Percentiles rank a stretch among this genome's conserved stretches.
Evolutionary conservation across 2,113 vertebrate genomes (phyloP).

Genomic region (Sapayoa aenigma): DNA sequence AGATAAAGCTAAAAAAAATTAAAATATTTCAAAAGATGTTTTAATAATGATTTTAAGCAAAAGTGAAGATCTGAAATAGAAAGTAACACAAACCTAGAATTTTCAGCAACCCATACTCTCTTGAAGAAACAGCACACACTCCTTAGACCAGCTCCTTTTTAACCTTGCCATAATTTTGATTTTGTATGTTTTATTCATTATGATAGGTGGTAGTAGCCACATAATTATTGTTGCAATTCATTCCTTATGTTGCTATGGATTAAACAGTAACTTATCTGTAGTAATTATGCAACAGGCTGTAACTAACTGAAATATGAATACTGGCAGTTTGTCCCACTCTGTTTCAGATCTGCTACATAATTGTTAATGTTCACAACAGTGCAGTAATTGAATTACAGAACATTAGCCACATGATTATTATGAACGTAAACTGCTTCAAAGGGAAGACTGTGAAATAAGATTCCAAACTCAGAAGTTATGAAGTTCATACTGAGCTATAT

Average conservation of each 20-base stretch:
- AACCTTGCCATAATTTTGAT: neutral
- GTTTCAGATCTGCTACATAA: slow-evolving; percentile 64
- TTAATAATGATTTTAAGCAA: neutral
- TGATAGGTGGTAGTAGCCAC: neutral
- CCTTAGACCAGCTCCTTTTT: neutral
- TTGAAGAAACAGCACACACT: neutral
- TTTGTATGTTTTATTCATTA: neutral
- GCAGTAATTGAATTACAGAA: slow-evolving; percentile 74
- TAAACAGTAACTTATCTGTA: slow-evolving; percentile 52
- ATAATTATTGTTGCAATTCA: slow-evolving; percentile 47
- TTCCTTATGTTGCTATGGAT: slow-evolving; percentile 11
- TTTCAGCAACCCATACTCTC: neutral
- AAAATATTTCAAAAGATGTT: neutral
- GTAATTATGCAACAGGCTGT: slow-evolving; percentile 63
- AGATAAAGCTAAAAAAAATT: neutral
- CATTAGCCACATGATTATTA: slow-evolving; percentile 69
- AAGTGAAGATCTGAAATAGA: neutral
- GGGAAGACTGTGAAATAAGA: slow-evolving; percentile 47
- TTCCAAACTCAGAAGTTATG: slow-evolving; percentile 15
- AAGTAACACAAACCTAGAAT: neutral
- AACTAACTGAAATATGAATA: slow-evolving; percentile 65
- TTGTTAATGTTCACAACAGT: slow-evolving; percentile 63
- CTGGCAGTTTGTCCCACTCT: slow-evolving; percentile 58
- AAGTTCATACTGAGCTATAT: neutral
- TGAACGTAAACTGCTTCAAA: slow-evolving; percentile 52